Evolutionary conservation across 2,113 vertebrate genomes (phyloP), one percentile per base, ranked within the genome.

Genomic region (Ceyx melanurus): DNA sequence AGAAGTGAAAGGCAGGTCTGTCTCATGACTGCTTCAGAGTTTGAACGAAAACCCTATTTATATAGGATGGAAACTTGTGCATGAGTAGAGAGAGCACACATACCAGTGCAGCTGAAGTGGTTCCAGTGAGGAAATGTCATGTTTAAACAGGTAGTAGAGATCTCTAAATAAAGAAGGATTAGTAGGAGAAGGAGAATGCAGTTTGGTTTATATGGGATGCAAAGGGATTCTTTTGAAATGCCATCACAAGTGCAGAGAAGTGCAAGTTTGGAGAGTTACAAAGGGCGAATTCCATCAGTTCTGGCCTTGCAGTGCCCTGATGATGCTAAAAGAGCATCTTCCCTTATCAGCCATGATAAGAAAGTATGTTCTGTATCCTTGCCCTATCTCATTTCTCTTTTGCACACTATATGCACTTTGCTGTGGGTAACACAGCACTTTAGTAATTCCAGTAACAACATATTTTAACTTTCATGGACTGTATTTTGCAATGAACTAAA

Each of bases 341-440:
- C 2, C n/a, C 56, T 22, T 16, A 7, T 53, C 48, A 64, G 61
- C 21, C 29, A 33, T 4, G 11, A 10, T n/a, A 57, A 72, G 53
- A 84, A 87, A 82, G 76, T 15, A 8, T 1, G 29, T 29, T 33
- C 22, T 62, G 20, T 22, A 5, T 54, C 79, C 53, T 76, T 68
- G 42, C 26, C n/a, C 33, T 71, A 12, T 61, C 40, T 35, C 3
- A 0, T 3, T 82, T 88, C 46, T 45, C 37, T 83, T 35, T 68
- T 42, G 60, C 23, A 15, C 31, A n/a, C 31, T 25, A 2, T 0
- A 4, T 7, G 13, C 10, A 2, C 11, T 21, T 31, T 1, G 0
- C 68, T 14, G 28, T 25, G 65, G 10, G 50, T 40, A 71, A 60
- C 50, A 33, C 53, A 79, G 70, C 42, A 3, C 31, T 29, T 26